These are phyloP conservation scores for Dromius quadrimaculatus DNA, from an alignment of 2,888 invertebrate species.

Conservation along the genomic window DNA sequence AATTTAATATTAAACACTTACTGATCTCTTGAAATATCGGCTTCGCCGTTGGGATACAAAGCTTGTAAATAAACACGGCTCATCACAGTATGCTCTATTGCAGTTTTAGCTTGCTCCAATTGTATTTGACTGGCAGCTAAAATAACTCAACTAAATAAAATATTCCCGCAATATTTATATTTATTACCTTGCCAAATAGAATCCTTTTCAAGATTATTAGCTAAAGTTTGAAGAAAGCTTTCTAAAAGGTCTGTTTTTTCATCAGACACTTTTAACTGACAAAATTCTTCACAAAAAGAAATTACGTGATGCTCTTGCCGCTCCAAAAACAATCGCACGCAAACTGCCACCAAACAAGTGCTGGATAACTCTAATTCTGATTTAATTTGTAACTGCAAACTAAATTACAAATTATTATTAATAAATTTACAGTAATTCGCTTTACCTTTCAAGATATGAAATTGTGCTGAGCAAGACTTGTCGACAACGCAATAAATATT, in stretches of 20 bases:
- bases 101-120: conserved; percentile 80
- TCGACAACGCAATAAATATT: conserved; percentile 84
- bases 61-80: conserved; percentile 92
- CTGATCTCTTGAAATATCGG: conserved; percentile 92
- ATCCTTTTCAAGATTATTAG: conserved; percentile 77
- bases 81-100: conserved; percentile 92
- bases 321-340: conserved; percentile 85
- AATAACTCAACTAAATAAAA: too few relatives aligned
- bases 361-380: conserved; percentile 80
- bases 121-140: conserved; percentile 79
- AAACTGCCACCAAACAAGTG: conserved; percentile 79
- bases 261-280: conserved; percentile 83
- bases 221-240: conserved; percentile 80
- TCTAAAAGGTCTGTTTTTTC: conserved; percentile 92
- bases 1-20: conserved; percentile 66
- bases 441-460: conserved; percentile 77
- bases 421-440: conserved; percentile 15
- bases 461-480: conserved; percentile 83
- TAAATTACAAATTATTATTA: conserved; percentile 57
- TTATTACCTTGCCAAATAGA: conserved; percentile 77
- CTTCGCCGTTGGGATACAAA: conserved; percentile 97
- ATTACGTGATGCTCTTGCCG: conserved; percentile 79
- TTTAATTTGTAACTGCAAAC: conserved; percentile 72
- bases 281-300: conserved; percentile 85
- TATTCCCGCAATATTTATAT: neutral